Conservation (phyloP, 2,797 vertebrate species). For the Jordanella pulchra region DNA sequence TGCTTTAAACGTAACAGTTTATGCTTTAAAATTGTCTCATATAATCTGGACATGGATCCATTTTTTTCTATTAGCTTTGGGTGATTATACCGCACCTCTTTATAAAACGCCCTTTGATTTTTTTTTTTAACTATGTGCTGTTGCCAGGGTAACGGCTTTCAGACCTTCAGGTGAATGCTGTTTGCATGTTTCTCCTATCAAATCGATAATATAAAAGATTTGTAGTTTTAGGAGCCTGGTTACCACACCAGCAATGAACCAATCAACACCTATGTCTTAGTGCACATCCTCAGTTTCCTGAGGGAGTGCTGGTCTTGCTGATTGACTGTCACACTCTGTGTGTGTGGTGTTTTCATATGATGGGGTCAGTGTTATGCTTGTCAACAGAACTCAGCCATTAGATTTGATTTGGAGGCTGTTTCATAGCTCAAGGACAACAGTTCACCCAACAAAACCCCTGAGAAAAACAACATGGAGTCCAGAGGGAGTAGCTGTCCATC, state of each 20-base stretch:
- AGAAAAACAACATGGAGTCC: slow-evolving; percentile 10
- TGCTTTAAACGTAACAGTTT: not conserved
- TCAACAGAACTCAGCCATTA: slow-evolving; percentile 60
- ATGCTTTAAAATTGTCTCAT: not conserved
- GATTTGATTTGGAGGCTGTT: slow-evolving; percentile 32
- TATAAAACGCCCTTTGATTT: not conserved
- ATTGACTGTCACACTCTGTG: slow-evolving; percentile 26
- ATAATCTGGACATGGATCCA: not conserved
- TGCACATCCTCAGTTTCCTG: slow-evolving; percentile 18
- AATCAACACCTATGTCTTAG: slow-evolving; percentile 34
- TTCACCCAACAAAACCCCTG: slow-evolving; percentile 15
- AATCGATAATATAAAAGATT: not conserved
- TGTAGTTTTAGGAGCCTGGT: not conserved
- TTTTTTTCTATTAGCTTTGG: not conserved
- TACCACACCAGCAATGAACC: slow-evolving; percentile 18
- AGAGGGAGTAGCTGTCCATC: slow-evolving; percentile 15
- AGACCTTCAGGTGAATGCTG: not conserved
- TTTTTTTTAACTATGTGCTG: not conserved
- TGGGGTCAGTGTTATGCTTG: slow-evolving; percentile 45
- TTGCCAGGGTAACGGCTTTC: not conserved
- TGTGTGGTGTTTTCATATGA: slow-evolving; percentile 13
- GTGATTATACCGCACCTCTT: not conserved
- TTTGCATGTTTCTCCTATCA: not conserved
- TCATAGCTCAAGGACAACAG: slow-evolving; percentile 11
- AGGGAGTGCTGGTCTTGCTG: slow-evolving; percentile 23